These are phyloP conservation scores for Cyrtorhinus lividipennis DNA, from an alignment of 1,140 invertebrate species.

Conservation along the genomic window DNA sequence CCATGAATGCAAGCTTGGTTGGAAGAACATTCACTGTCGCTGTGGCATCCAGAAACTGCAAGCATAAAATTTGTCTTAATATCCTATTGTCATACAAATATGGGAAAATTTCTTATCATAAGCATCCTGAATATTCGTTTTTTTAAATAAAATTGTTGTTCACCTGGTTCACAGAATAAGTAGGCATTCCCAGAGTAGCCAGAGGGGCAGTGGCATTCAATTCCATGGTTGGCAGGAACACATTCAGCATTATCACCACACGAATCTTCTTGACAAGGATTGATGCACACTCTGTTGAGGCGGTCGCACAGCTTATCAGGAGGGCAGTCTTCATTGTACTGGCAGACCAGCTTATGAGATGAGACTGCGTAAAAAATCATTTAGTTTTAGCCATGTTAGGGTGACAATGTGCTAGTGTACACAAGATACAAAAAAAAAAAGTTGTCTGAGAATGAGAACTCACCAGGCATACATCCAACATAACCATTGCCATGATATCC, in stretches of 20 bases:
- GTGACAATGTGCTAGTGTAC: neutral
- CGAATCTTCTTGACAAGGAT: slow-evolving; percentile 63
- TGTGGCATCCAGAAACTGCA: slow-evolving; percentile 47
- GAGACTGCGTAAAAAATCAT: slow-evolving; percentile 13
- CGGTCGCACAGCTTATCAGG: slow-evolving; percentile 64
- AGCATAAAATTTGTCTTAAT: too few relatives aligned
- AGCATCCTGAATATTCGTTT: too few relatives aligned
- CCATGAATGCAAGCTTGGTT: slow-evolving; percentile 58
- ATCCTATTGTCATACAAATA: too few relatives aligned
- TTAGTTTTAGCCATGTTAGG: too few relatives aligned
- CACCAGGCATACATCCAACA: slow-evolving; percentile 59
- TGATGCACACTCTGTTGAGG: slow-evolving; percentile 64
- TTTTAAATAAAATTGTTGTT: too few relatives aligned
- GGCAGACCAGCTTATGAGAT: slow-evolving; percentile 51
- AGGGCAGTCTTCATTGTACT: slow-evolving; percentile 80
- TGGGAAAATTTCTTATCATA: too few relatives aligned
- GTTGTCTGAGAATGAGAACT: slow-evolving; percentile 24
- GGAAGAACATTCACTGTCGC: slow-evolving; percentile 48
- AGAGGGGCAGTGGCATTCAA: slow-evolving; percentile 58
- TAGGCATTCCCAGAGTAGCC: slow-evolving; percentile 68
- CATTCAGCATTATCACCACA: slow-evolving; percentile 77
- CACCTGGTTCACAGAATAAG: slow-evolving; percentile 48
- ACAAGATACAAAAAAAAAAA: neutral
- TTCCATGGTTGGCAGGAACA: slow-evolving; percentile 55
- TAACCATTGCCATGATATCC: slow-evolving; percentile 76